Conservation (phyloP, 2,888 invertebrate species). For the Coleophora flavipennella region DNA sequence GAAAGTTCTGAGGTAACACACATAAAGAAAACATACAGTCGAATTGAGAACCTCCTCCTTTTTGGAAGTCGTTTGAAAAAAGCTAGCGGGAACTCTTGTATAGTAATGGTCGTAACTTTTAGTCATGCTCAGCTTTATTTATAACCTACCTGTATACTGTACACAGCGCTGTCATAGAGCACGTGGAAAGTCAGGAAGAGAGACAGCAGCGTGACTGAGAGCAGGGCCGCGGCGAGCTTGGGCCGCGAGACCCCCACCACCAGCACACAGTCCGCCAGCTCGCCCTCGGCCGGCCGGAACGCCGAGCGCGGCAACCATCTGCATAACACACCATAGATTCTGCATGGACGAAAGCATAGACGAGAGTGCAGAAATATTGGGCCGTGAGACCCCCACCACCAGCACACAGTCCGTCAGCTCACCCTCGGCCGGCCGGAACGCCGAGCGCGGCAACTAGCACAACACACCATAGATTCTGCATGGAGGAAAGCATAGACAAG, state of each 20-base stretch:
- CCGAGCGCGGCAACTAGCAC: constrained; percentile 84
- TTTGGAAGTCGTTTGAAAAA: no score
- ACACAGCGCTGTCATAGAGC: constrained; percentile 87
- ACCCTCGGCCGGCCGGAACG: constrained; percentile 87
- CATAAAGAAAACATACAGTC: no score
- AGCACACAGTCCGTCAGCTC: constrained; percentile 89
- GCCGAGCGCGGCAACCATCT: constrained; percentile 89
- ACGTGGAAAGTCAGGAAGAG: constrained; percentile 89
- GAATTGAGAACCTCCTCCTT: no score
- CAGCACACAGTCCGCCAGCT: constrained; percentile 87
- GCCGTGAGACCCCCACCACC: constrained; percentile 87
- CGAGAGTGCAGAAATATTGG: no score
- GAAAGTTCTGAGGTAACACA: no score
- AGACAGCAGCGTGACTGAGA: constrained; percentile 85
- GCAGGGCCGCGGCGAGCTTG: constrained; percentile 85
- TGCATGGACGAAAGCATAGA: no score
- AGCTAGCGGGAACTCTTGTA: no score
- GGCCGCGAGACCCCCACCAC: constrained; percentile 89
- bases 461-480: constrained; percentile 19
- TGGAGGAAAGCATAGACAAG: no score
- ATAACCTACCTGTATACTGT: constrained; percentile 77
- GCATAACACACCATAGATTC: constrained; percentile 22
- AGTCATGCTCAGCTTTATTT: no score
- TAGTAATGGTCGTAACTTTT: no score
- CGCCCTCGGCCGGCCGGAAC: constrained; percentile 87